Evolutionary conservation across 1,140 invertebrate genomes (phyloP), one percentile per base, ranked within the genome.

Genomic region (Bombus sylvicola): DNA sequence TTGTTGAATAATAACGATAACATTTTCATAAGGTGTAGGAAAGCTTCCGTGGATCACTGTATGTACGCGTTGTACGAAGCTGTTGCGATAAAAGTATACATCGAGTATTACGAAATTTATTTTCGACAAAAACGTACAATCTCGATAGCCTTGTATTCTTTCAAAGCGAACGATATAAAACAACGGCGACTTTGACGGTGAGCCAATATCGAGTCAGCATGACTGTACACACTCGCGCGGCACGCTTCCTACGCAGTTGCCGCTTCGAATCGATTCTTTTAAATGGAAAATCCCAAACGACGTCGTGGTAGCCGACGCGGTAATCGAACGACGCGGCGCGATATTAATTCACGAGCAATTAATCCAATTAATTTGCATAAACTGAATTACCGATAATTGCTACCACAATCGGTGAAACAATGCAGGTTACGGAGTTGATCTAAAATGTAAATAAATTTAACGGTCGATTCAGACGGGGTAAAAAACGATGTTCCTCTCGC

Each of bases 321-420:
- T 41, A 41, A 47, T 64, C n/a, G 41, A 8, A 9, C 18, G 39
- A 13, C 3, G n/a, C 18, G 8, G 15, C 31, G 22, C 39, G 28
- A 73, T 62, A 81, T 81, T 81, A 73, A 81, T 81, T 72, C n/a
- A 12, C 79, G 31, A n/a, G 2, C 68, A 41, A 72, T 81, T 39
- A 28, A 73, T 43, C n/a, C n/a, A 41, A 64, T 74, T 43, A 74
- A 81, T 74, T 74, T 41, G 6, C 53, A 13, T 37, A 28, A 41
- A 72, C 25, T 0, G 53, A 13, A 74, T 74, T n/a, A 28, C n/a
- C 69, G n/a, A 74, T 74, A 64, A 81, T 81, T 62, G 37, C 53
- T 22, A 13, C 2, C 3, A 13, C 28, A 10, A 28, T 12, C 80
- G 5, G 13, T 4, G 37, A n/a, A 9, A 73, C 68, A 72, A 53